phyloP scores from a whole-genome alignment of 1,140 invertebrate species.

The Neotoxoptera formosana region DNA sequence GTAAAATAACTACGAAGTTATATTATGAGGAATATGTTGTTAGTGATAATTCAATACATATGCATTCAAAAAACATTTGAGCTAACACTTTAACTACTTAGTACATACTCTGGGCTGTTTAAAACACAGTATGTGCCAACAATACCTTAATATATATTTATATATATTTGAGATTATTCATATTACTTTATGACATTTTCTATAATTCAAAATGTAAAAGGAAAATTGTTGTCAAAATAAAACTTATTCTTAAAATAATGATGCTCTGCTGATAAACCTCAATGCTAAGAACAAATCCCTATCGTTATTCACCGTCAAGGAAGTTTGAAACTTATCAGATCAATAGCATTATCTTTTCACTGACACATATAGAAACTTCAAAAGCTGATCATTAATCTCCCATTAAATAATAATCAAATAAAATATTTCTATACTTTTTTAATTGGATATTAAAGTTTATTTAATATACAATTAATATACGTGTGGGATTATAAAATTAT shows the following conservation, averaged over 20 bases:
- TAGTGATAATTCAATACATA: background rate
- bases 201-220: background rate
- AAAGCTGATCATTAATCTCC: conserved; percentile 34
- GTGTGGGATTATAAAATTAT: background rate
- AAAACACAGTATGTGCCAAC: background rate
- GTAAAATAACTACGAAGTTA: background rate
- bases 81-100: background rate
- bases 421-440: background rate
- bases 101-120: background rate
- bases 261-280: background rate
- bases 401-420: background rate
- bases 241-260: background rate
- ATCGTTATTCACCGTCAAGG: conserved; percentile 9
- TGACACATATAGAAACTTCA: conserved; percentile 12
- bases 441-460: background rate
- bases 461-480: background rate
- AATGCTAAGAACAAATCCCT: conserved; percentile 9
- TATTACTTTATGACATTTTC: background rate
- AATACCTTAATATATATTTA: background rate
- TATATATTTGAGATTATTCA: background rate
- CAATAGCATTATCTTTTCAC: conserved; percentile 16
- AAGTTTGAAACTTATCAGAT: conserved; percentile 38
- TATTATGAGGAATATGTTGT: background rate
- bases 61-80: background rate
- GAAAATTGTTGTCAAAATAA: background rate